Evolutionary conservation across 1,140 invertebrate species (phyloP).

Genomic region (Heliconius congener): DNA sequence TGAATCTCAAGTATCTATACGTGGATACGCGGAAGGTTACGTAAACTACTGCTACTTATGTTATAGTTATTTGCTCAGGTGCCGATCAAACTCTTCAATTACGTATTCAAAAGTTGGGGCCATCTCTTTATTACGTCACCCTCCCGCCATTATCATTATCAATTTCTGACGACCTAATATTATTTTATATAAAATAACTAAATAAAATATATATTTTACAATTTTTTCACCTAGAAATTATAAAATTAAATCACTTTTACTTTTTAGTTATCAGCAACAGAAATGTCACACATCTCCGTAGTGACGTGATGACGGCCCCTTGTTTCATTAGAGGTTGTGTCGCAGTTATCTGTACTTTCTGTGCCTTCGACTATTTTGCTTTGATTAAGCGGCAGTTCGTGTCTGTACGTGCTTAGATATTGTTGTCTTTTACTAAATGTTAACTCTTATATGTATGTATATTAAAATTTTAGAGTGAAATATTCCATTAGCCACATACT

Average conservation of each 20-base stretch:
- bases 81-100: conserved; percentile 33
- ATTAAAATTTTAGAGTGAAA: conserved; percentile 34
- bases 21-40: neutral
- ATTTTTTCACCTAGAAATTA: no score
- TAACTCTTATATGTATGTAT: conserved; percentile 33
- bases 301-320: no score
- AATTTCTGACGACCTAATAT: no score
- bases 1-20: conserved; percentile 31
- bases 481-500: conserved; percentile 33
- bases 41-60: conserved; percentile 26
- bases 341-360: conserved; percentile 65
- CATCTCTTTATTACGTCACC: no score
- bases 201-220: no score
- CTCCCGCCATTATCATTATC: no score
- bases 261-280: no score
- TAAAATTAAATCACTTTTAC: no score
- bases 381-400: conserved; percentile 55
- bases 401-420: conserved; percentile 42
- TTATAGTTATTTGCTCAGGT: conserved; percentile 37
- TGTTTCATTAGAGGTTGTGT: conserved; percentile 62
- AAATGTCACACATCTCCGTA: no score
- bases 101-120: conserved; percentile 10
- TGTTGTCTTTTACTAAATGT: conserved; percentile 41
- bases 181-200: no score
- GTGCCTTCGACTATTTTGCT: conserved; percentile 74